Percentiles rank a stretch among this genome's conserved stretches.
phyloP scores from a whole-genome alignment of 1,140 invertebrate genomes.

The Mizuhopecten yessoensis region DNA sequence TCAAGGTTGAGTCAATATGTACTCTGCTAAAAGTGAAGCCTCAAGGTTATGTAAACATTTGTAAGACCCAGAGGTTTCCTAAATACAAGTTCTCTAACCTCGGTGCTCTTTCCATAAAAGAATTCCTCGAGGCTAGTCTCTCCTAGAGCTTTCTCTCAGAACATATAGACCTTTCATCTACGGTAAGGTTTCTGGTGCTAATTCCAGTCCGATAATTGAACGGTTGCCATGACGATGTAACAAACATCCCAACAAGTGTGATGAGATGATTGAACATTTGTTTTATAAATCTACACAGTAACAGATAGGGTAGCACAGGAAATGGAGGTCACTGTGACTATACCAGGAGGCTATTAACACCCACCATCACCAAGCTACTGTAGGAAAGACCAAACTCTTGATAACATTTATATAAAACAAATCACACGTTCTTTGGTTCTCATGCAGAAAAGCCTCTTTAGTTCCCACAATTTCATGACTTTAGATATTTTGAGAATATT shows the following conservation, averaged over 20 bases:
- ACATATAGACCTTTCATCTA: not conserved
- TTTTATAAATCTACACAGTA: not conserved
- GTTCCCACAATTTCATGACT: no score
- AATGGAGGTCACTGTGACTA: not conserved
- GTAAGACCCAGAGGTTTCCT: not conserved
- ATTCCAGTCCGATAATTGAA: not conserved
- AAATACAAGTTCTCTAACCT: not conserved
- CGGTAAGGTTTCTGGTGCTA: not conserved
- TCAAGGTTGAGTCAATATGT: not conserved
- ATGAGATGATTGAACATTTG: not conserved
- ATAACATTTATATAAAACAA: no score
- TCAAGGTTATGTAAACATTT: conserved; percentile 1
- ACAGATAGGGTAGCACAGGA: conserved; percentile 23
- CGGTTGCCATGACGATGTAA: not conserved
- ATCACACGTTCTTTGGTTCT: no score
- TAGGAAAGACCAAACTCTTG: not conserved
- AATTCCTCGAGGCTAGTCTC: not conserved
- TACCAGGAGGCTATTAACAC: not conserved
- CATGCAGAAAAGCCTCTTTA: no score
- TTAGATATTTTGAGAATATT: no score
- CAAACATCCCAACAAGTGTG: conserved; percentile 4
- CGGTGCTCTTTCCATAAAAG: not conserved
- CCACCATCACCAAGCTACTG: not conserved
- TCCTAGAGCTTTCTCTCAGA: not conserved
- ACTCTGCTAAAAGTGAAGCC: not conserved